A percentile compares a stretch with the other conserved stretches of the same genome.
Conservation (phyloP, 2,113 vertebrate species). For the Oncorhynchus mykiss region DNA sequence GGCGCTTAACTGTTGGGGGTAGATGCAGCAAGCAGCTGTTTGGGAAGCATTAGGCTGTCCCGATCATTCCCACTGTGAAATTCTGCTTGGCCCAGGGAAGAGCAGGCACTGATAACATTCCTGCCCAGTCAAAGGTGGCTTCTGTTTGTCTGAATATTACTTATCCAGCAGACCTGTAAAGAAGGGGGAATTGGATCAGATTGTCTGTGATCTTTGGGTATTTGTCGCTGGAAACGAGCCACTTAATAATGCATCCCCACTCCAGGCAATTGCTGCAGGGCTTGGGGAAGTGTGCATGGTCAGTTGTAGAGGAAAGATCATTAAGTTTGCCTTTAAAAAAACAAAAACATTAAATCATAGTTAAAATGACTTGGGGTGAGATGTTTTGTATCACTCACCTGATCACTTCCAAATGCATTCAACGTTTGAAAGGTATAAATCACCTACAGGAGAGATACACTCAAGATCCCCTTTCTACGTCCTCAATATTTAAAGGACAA, state of each 20-base stretch:
- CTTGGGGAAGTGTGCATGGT: background rate
- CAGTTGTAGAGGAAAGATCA: background rate
- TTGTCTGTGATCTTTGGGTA: constrained; percentile 39
- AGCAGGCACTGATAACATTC: constrained; percentile 74
- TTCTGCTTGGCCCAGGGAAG: constrained; percentile 43
- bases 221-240: constrained; percentile 34
- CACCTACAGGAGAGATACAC: background rate
- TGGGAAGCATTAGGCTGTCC: constrained; percentile 50
- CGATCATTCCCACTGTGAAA: constrained; percentile 45
- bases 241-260: constrained; percentile 14
- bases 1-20: constrained; percentile 21
- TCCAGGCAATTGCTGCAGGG: background rate
- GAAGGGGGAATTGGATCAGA: constrained; percentile 34
- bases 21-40: constrained; percentile 51
- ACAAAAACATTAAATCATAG: background rate
- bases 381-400: too few relatives aligned
- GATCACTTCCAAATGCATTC: background rate
- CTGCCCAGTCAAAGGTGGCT: constrained; percentile 69
- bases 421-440: background rate
- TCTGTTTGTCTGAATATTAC: constrained; percentile 73
- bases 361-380: too few relatives aligned
- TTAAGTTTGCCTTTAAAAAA: background rate
- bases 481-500: constrained; percentile 33
- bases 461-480: constrained; percentile 12
- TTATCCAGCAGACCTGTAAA: constrained; percentile 33